Percentiles rank a stretch among this genome's conserved stretches.
These are phyloP conservation scores for Brotula barbata DNA, from an alignment of 2,797 vertebrate species.

Conservation along the genomic window DNA sequence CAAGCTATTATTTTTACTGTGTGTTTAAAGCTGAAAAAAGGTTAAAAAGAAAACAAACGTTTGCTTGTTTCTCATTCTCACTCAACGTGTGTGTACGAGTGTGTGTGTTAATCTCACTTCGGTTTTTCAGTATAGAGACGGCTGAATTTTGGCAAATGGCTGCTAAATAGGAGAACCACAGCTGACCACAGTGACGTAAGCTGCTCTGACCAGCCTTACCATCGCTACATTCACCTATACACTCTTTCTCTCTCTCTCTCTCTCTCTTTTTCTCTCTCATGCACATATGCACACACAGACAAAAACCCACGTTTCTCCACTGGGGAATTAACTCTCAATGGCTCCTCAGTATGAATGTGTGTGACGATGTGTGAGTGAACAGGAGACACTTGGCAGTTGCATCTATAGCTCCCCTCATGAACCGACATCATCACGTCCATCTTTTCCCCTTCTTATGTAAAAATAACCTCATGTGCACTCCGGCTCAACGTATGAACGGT, in stretches of 20 bases:
- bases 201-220: slow-evolving; percentile 33
- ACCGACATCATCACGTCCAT: slow-evolving; percentile 19
- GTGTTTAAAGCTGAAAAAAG: slow-evolving; percentile 28
- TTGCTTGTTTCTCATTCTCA: too few species aligned
- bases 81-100: slow-evolving; percentile 22
- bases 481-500: slow-evolving; percentile 31
- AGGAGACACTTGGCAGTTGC: slow-evolving; percentile 48
- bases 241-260: too few species aligned
- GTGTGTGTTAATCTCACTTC: slow-evolving; percentile 57
- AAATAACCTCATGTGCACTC: slow-evolving; percentile 21
- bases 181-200: slow-evolving; percentile 72
- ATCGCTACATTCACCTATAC: slow-evolving; percentile 13
- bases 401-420: slow-evolving; percentile 45
- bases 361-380: slow-evolving; percentile 7
- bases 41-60: too few species aligned
- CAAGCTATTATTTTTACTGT: too few species aligned
- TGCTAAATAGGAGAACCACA: slow-evolving; percentile 57
- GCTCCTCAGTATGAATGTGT: slow-evolving; percentile 55
- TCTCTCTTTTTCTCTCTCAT: too few species aligned
- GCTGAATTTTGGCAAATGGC: slow-evolving; percentile 54
- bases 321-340: slow-evolving; percentile 64
- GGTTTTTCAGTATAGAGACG: slow-evolving; percentile 51
- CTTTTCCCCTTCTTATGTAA: not conserved
- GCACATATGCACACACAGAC: slow-evolving; percentile 35
- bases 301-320: slow-evolving; percentile 48